Evolutionary conservation across 2,113 vertebrate genomes (phyloP).

Genomic region (Gadus macrocephalus): DNA sequence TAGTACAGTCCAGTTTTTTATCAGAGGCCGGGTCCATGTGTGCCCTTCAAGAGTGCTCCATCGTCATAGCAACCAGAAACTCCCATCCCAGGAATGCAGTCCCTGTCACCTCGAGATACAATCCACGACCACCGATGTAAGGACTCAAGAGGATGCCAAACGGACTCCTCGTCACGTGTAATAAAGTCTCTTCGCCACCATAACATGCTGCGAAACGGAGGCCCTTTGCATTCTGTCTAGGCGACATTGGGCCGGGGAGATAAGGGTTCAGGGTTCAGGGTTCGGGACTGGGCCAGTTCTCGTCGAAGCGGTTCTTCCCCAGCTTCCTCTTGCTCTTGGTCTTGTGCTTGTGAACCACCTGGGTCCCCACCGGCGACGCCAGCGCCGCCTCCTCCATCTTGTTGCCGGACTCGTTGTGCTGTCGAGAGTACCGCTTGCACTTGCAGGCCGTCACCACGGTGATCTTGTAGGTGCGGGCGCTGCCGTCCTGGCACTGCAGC

Average conservation of each 20-base stretch:
- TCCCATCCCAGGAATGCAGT: constrained; percentile 40
- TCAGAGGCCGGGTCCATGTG: constrained; percentile 33
- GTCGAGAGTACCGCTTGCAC: constrained; percentile 89
- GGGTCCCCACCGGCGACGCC: constrained; percentile 75
- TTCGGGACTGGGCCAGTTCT: constrained; percentile 80
- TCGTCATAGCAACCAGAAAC: constrained; percentile 16
- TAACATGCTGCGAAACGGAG: background rate
- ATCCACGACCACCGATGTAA: constrained; percentile 35
- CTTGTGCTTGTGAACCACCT: constrained; percentile 80
- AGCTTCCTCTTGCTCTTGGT: constrained; percentile 82
- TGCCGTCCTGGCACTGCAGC: constrained; percentile 91
- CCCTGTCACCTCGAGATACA: constrained; percentile 41
- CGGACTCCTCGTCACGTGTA: too few relatives aligned
- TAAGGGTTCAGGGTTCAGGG: constrained; percentile 43
- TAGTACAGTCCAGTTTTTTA: constrained; percentile 7
- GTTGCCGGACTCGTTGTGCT: constrained; percentile 89
- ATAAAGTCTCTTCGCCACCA: constrained; percentile 1
- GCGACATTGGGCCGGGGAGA: too few relatives aligned
- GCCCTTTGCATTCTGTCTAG: background rate
- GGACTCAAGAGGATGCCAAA: too few relatives aligned
- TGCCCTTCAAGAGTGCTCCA: constrained; percentile 23
- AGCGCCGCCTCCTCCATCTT: constrained; percentile 76
- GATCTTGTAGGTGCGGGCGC: constrained; percentile 91
- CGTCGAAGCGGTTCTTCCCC: constrained; percentile 77
- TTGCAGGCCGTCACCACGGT: constrained; percentile 92